Evolutionary conservation across 2,113 vertebrate species (phyloP).

Genomic region (Eretmochelys imbricata): DNA sequence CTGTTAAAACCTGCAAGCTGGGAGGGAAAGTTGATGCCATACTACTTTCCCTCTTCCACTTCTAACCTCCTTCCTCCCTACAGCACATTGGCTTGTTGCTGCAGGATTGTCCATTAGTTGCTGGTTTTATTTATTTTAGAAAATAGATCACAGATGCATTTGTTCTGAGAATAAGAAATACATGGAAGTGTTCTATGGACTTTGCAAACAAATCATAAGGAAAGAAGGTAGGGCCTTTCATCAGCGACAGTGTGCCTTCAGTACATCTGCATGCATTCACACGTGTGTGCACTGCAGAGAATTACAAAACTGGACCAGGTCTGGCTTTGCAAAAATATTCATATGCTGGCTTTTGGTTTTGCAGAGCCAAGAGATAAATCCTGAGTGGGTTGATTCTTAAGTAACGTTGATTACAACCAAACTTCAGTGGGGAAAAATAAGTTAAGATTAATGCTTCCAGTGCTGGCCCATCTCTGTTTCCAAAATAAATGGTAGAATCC

Average conservation of each 20-base stretch:
- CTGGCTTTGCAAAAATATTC: neutral
- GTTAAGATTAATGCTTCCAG: neutral
- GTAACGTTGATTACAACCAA: neutral
- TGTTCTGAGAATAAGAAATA: neutral
- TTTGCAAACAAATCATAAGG: neutral
- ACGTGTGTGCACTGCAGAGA: neutral
- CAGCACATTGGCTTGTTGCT: neutral
- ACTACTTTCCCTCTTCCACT: neutral
- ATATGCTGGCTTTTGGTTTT: neutral
- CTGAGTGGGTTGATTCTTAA: neutral
- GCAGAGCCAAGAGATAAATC: neutral
- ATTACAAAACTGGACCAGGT: neutral
- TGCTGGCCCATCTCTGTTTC: neutral
- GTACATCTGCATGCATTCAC: rapidly evolving
- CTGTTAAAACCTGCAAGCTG: neutral
- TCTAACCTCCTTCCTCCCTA: neutral
- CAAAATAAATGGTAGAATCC: neutral
- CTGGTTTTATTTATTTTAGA: neutral
- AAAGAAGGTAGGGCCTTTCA: neutral
- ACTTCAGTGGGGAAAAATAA: neutral
- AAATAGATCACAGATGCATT: neutral
- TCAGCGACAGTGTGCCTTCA: neutral
- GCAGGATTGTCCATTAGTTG: neutral
- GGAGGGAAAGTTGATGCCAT: neutral
- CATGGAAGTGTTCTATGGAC: rapidly evolving